phyloP scores from a whole-genome alignment of 2,797 vertebrate species.

The Fistularia commersonii region DNA sequence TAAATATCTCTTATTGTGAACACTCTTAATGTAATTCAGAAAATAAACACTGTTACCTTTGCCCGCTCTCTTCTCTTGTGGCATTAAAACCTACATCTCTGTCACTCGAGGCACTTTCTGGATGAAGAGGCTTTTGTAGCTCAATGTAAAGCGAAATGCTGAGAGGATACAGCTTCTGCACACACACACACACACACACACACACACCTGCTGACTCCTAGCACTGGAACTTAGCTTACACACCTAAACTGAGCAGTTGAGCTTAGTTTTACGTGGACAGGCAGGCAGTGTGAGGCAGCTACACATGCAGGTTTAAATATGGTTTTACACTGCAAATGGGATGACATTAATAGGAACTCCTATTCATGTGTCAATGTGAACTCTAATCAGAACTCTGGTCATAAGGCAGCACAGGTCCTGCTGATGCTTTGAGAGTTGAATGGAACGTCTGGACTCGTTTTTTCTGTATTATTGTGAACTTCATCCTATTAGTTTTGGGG shows the following conservation, averaged over 20 bases:
- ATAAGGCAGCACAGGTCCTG: constrained; percentile 10
- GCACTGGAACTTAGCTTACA: constrained; percentile 41
- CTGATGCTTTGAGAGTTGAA: constrained; percentile 16
- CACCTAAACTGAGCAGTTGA: constrained; percentile 45
- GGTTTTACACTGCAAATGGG: constrained; percentile 46
- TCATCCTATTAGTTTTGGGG: constrained; percentile 14
- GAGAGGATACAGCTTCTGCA: constrained; percentile 41
- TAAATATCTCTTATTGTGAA: constrained; percentile 76
- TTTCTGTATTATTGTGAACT: not conserved
- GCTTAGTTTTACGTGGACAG: constrained; percentile 56
- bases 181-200: constrained; percentile 48
- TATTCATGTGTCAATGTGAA: constrained; percentile 17
- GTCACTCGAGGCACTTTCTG: constrained; percentile 75
- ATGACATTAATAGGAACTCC: constrained; percentile 1
- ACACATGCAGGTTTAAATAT: constrained; percentile 65
- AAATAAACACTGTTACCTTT: constrained; percentile 74
- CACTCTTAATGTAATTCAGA: constrained; percentile 68
- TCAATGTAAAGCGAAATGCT: constrained; percentile 47
- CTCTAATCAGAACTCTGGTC: constrained; percentile 9
- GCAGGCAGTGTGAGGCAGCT: constrained; percentile 61
- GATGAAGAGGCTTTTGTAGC: constrained; percentile 60
- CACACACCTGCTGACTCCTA: constrained; percentile 40
- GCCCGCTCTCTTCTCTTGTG: constrained; percentile 49
- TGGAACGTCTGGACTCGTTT: constrained; percentile 18
- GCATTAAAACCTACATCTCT: constrained; percentile 52